Conservation (phyloP, 2,888 invertebrate genomes). For the Plebejus anna region DNA sequence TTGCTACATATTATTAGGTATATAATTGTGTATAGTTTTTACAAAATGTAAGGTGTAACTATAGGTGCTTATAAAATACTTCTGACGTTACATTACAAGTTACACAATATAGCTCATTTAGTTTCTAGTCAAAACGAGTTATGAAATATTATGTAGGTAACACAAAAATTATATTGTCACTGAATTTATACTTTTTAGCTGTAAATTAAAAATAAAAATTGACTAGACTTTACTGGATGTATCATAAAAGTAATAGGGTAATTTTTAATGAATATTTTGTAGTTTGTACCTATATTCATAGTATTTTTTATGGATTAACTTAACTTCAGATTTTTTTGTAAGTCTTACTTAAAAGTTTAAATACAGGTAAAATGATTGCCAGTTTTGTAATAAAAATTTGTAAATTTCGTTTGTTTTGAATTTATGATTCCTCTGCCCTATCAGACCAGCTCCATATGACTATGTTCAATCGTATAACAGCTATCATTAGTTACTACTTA, state of each 20-base stretch:
- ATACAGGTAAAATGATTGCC: too few species aligned
- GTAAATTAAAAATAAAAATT: slow-evolving; percentile 2
- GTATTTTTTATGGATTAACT: background rate
- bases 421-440: too few species aligned
- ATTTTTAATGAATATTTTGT: background rate
- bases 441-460: too few species aligned
- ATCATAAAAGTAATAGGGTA: background rate
- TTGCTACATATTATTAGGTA: too few species aligned
- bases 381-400: too few species aligned
- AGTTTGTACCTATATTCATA: background rate
- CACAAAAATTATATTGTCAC: background rate
- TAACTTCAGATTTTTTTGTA: too few species aligned
- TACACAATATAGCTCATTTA: background rate
- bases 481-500: too few species aligned
- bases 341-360: too few species aligned
- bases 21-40: too few species aligned
- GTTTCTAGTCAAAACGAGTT: slow-evolving; percentile 6
- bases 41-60: background rate
- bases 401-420: too few species aligned
- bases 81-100: background rate
- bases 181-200: background rate
- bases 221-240: background rate
- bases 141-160: background rate
- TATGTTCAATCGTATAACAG: too few species aligned
- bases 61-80: background rate